Conservation (phyloP, 1,140 invertebrate genomes). For the Lasioglossum baleicum region DNA sequence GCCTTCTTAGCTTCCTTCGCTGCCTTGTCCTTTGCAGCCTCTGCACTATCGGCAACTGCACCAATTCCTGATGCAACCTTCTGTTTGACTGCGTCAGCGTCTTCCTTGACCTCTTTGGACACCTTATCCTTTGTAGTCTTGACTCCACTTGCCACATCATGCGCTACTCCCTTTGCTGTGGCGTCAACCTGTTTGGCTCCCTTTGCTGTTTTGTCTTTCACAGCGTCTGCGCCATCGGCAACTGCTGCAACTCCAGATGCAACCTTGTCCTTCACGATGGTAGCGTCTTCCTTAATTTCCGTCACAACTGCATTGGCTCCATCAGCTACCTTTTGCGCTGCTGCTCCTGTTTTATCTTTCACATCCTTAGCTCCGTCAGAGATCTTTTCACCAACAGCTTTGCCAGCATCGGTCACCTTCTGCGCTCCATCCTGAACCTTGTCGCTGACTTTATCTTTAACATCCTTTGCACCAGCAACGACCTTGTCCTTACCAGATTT, state of each 20-base stretch:
- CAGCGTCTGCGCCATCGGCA: conserved; percentile 1
- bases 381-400: not conserved
- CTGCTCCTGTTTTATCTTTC: not conserved
- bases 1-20: not conserved
- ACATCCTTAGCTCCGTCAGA: not conserved
- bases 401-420: not conserved
- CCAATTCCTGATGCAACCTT: conserved; percentile 15
- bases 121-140: conserved; percentile 21
- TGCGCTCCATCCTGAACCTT: not conserved
- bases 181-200: conserved; percentile 8
- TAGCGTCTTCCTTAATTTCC: conserved; percentile 37
- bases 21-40: conserved; percentile 36
- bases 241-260: conserved; percentile 1
- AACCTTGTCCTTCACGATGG: conserved; percentile 30
- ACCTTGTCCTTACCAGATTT: not conserved
- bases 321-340: conserved; percentile 26
- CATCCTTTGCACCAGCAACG: not conserved
- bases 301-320: conserved; percentile 18
- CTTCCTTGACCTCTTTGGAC: conserved; percentile 32
- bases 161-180: not conserved
- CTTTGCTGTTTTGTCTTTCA: conserved; percentile 34
- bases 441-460: not conserved
- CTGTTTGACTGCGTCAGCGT: conserved; percentile 11
- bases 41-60: conserved; percentile 1
- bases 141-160: not conserved